phyloP scores from a whole-genome alignment of 2,797 vertebrate species.

The Hydrolagus colliei region DNA sequence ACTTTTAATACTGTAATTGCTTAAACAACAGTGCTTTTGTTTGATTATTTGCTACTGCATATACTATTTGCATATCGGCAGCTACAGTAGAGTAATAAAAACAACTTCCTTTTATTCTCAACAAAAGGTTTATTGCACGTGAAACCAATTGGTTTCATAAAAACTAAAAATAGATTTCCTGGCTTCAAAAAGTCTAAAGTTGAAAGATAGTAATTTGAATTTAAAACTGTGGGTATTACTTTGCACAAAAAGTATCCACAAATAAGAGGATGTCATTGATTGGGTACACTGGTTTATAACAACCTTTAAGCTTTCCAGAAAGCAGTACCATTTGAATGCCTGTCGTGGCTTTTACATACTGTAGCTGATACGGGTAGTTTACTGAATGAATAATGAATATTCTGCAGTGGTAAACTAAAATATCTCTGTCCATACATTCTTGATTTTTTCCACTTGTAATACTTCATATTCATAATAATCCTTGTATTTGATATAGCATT shows the following conservation, averaged over 20 bases:
- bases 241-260: neutral
- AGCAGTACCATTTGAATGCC: neutral
- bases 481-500: neutral
- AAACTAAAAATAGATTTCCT: neutral
- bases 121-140: neutral
- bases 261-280: neutral
- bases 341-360: neutral
- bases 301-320: neutral
- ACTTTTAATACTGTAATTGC: too few relatives aligned
- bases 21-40: too few relatives aligned
- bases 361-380: neutral
- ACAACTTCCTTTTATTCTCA: neutral
- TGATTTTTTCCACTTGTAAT: neutral
- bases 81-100: neutral
- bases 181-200: too few relatives aligned
- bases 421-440: neutral
- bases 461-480: neutral
- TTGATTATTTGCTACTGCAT: too few relatives aligned
- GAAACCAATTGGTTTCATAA: neutral
- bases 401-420: neutral
- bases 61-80: neutral
- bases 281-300: neutral
- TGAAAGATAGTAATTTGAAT: too few relatives aligned
- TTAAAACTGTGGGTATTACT: neutral
- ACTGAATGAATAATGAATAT: neutral